These are phyloP conservation scores for Engraulis encrasicolus DNA, from an alignment of 2,113 vertebrate species.

Conservation along the genomic window DNA sequence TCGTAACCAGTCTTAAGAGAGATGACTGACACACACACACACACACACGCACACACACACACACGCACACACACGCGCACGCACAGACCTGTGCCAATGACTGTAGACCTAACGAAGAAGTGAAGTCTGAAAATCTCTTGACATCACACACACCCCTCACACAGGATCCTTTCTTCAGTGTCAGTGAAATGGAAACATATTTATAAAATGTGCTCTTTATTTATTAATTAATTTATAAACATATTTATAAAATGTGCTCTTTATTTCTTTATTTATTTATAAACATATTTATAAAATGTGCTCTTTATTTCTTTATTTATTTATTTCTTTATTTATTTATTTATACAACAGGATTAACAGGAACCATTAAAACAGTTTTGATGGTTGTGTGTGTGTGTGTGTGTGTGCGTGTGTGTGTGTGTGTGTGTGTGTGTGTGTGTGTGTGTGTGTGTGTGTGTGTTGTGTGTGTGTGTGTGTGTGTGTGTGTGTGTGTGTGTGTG, in stretches of 20 bases:
- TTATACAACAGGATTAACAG: slow-evolving; percentile 5
- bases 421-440: neutral
- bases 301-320: too few species aligned
- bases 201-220: neutral
- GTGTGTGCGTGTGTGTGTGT: slow-evolving; percentile 12
- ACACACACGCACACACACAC: neutral
- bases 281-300: neutral
- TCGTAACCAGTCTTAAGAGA: slow-evolving; percentile 86
- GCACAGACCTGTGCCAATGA: neutral
- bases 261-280: too few species aligned
- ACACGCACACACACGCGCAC: neutral
- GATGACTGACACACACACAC: neutral
- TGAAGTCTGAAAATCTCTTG: neutral
- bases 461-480: neutral
- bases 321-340: too few species aligned
- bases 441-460: neutral
- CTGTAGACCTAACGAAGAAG: neutral
- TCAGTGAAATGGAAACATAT: slow-evolving; percentile 9
- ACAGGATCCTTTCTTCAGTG: slow-evolving; percentile 6
- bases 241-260: neutral
- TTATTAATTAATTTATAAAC: too few species aligned
- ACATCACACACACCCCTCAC: slow-evolving; percentile 5
- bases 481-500: neutral
- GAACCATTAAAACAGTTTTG: slow-evolving; percentile 31
- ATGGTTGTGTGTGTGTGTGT: neutral